Base-by-base conservation (phyloP, 2,888 invertebrate species). In the Philaethria dido region DNA sequence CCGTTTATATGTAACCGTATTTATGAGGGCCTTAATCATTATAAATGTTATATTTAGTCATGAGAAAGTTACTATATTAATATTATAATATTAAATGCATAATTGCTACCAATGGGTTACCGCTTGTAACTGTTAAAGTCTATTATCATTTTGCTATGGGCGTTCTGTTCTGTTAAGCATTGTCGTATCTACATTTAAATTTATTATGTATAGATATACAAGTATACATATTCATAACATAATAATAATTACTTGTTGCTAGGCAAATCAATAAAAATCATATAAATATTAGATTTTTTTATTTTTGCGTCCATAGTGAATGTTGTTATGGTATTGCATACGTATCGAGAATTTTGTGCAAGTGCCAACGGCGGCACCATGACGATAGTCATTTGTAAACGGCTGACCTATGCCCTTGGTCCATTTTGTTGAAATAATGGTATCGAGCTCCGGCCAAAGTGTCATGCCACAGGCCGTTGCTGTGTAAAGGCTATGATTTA, bases 381-480 rank as follows among this genome's bases (percentile, higher is more conserved):
- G 65, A 69, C 69, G 64, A 62, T 54, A 69, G 69, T 68, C 65
- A 73, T 72, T 71, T 72, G 69, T 66, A 66, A 70, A 54, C 63
- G 59, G 62, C 64, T 66, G 69, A 70, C 72, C 66, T 54, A 39
- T 50, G 69, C 66, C 69, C 69, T 73, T 72, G 69, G 69, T 57
- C 67, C 64, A 70, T 73, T 75, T 64, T 68, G 62, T 59, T 66
- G 50, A 70, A 73, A 70, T 72, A 72, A 70, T 70, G 70, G 66
- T 63, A 69, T 68, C 62, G 70, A 69, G 69, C 63, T 44, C 33
- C 62, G 66, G 55, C 70, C 55, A 72, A 68, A 69, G 54, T 73
- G 69, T 69, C 68, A 64, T 66, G 69, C 62, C 65, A 69, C 60
- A 65, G 64, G 63, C 66, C 66, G 64, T 54, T 54, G 61, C 65